Evolutionary conservation across 2,888 invertebrate genomes (phyloP).

Genomic region (Lithophane socia): DNA sequence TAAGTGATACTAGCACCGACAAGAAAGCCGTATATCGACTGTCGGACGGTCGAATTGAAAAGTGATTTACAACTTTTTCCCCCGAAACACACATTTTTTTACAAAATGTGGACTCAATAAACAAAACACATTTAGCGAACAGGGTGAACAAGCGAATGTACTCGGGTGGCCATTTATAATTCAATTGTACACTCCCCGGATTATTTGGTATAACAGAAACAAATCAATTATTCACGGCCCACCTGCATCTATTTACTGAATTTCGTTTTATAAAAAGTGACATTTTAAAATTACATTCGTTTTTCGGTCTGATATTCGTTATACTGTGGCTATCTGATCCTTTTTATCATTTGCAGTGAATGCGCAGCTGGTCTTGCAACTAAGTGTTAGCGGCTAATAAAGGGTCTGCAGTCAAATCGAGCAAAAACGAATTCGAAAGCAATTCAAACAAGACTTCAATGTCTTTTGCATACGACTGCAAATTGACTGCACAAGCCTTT

Average conservation of each 20-base stretch:
- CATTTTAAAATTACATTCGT: constrained; percentile 31
- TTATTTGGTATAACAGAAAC: constrained; percentile 72
- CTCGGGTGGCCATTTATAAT: constrained; percentile 69
- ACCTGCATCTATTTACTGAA: constrained; percentile 70
- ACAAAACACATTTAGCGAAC: constrained; percentile 65
- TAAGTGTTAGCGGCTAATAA: not conserved
- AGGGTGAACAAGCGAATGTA: constrained; percentile 57
- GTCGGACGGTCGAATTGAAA: constrained; percentile 5
- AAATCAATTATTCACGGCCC: constrained; percentile 71
- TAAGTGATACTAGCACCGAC: not conserved
- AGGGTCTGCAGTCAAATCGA: not conserved
- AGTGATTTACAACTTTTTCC: constrained; percentile 10
- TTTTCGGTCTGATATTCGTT: not conserved
- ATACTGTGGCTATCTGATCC: not conserved
- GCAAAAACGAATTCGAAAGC: not conserved
- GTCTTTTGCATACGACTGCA: not conserved
- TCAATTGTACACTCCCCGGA: constrained; percentile 70
- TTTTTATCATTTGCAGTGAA: not conserved
- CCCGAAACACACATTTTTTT: constrained; percentile 40
- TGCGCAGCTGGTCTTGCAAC: not conserved
- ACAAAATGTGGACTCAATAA: constrained; percentile 56
- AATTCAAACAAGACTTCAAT: constrained; percentile 12
- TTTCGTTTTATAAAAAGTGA: constrained; percentile 48
- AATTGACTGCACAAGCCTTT: constrained; percentile 15
- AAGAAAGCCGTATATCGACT: not conserved